Evolutionary conservation across 1,140 invertebrate species (phyloP), one percentile per base, ranked within the genome.

Genomic region (Dinothrombium tinctorium): DNA sequence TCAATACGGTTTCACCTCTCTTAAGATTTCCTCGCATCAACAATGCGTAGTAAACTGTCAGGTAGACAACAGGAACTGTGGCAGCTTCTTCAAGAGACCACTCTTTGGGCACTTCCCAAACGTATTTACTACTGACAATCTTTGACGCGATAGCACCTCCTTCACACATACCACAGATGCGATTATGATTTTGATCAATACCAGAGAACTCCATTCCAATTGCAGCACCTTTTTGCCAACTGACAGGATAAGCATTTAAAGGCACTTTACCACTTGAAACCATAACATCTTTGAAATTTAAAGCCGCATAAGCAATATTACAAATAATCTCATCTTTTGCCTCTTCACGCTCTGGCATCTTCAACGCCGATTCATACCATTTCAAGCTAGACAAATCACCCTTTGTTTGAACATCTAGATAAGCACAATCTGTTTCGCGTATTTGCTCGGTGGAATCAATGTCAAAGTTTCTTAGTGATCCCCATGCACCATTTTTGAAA

Each of bases 111-210:
- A 94, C 71, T 49, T 76, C 82, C 86, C 87, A 94, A 76, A 46
- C 87, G 49, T 86, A 64, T 24, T 69, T 66, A 60, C 86, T 75
- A 14, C 77, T 76, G 11, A 80, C 53, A 15, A 92, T 74, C 17
- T 73, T 73, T 3, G 84, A 92, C 4, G 89, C 89, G 33, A 95
- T 59, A 37, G 81, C 82, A 53, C 74, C 71, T 5, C 82, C 79
- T n/a, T 73, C 68, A 1, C 92, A 70, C 66, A 92, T 76, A 42
- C 87, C 89, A 86, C 95, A 94, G 0, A 94, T 74, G 44, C 82
- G 65, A 33, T 64, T 62, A n/a, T 84, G 86, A 26, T 62, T 55
- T 22, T 38, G 21, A 47, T 79, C 66, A 12, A 17, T 22, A 0
- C 86, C 86, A 40, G 81, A 71, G 54, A 89, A 94, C 59, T 96